Evolutionary conservation across 1,140 invertebrate species (phyloP).

Genomic region (Polypedilum pembai): DNA sequence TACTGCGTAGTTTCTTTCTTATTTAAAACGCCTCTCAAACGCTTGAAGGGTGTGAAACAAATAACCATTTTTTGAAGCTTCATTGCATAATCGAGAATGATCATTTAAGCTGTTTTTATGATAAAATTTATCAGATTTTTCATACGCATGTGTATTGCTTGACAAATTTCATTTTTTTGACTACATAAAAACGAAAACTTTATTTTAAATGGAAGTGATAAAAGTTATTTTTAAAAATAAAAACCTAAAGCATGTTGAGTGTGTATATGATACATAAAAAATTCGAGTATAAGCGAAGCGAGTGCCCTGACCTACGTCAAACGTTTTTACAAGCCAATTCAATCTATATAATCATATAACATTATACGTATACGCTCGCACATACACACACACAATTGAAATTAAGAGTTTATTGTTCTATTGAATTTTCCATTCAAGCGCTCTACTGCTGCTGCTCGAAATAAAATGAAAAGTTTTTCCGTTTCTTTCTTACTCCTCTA

Average conservation of each 20-base stretch:
- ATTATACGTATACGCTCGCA: background rate
- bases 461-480: background rate
- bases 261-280: background rate
- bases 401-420: conserved; percentile 28
- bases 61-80: too few relatives aligned
- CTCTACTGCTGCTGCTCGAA: background rate
- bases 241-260: background rate
- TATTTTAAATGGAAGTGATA: conserved; percentile 20
- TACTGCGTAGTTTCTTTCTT: background rate
- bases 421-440: conserved; percentile 20
- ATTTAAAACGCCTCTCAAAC: too few relatives aligned
- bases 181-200: conserved; percentile 22
- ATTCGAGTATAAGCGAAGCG: background rate
- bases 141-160: background rate
- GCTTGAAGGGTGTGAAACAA: too few relatives aligned
- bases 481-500: background rate
- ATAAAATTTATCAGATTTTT: too few relatives aligned
- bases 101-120: too few relatives aligned
- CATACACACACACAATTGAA: conserved; percentile 23
- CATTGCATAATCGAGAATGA: too few relatives aligned
- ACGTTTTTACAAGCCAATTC: background rate
- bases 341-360: background rate
- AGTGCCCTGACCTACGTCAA: conserved; percentile 26
- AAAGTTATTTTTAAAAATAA: conserved; percentile 23
- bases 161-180: background rate